Percentiles rank a stretch among this genome's conserved stretches.
Conservation (phyloP, 1,140 invertebrate species). For the Sitobion miscanthi region DNA sequence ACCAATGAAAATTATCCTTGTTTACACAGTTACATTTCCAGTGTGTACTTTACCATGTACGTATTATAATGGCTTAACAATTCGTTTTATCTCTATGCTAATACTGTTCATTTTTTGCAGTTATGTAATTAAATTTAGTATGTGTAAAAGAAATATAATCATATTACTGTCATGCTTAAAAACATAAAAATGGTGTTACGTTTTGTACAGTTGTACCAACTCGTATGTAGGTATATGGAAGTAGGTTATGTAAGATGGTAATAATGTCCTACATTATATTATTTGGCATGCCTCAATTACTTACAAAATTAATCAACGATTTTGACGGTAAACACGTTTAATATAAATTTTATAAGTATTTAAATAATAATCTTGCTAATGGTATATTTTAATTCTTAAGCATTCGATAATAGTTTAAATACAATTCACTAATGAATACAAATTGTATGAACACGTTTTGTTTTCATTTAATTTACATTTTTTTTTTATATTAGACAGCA, state of each 20-base stretch:
- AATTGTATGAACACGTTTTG: too few species aligned
- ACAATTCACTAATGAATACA: too few species aligned
- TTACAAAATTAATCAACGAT: too few species aligned
- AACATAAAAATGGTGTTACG: not conserved
- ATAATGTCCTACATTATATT: not conserved
- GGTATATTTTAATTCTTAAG: not conserved
- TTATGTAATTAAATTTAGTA: not conserved
- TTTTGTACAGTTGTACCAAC: not conserved
- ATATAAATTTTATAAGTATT: not conserved
- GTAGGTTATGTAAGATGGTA: not conserved
- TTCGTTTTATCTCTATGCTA: not conserved
- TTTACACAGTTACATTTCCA: not conserved
- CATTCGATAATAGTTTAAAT: not conserved
- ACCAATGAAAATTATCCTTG: not conserved
- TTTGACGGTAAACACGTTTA: not conserved
- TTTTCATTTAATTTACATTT: too few species aligned
- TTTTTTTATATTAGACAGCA: too few species aligned
- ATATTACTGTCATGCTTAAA: not conserved
- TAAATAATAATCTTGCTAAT: not conserved
- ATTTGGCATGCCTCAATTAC: not conserved
- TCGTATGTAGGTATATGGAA: not conserved
- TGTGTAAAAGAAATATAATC: not conserved
- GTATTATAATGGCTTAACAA: not conserved
- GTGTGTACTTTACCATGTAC: not conserved
- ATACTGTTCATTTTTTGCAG: not conserved